Conservation (phyloP, 2,797 vertebrate genomes). For the Artibeus jamaicensis region DNA sequence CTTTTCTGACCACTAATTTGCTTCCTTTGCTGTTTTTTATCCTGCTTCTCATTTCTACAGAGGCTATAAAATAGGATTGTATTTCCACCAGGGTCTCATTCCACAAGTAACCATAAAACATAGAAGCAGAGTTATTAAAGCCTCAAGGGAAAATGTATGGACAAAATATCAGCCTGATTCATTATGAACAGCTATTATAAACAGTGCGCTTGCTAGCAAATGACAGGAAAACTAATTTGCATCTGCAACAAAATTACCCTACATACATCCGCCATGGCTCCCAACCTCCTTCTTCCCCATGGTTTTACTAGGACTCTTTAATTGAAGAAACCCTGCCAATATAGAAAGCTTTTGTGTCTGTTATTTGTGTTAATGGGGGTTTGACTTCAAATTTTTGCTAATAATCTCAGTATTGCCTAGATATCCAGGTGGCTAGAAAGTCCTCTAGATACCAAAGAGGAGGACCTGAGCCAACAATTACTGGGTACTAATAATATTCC, state of each 20-base stretch:
- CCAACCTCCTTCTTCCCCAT: not conserved
- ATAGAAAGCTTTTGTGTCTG: not conserved
- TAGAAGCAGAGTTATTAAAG: conserved; percentile 58
- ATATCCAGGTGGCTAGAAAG: not conserved
- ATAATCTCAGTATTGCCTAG: not conserved
- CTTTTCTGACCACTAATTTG: conserved; percentile 32
- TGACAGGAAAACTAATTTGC: conserved; percentile 17
- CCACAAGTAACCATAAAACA: conserved; percentile 61
- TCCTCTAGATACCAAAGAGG: not conserved
- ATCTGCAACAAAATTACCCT: conserved; percentile 51
- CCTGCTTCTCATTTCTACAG: conserved; percentile 4
- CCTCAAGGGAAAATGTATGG: conserved; percentile 66
- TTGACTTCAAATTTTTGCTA: conserved; percentile 46
- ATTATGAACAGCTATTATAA: conserved; percentile 68
- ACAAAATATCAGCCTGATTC: conserved; percentile 71
- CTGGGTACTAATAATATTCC: not conserved
- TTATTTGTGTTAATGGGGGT: not conserved
- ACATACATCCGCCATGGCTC: not conserved
- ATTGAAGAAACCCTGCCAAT: conserved; percentile 38
- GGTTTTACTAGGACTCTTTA: not conserved
- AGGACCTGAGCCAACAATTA: not conserved
- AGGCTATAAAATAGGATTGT: conserved; percentile 59
- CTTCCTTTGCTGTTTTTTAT: not conserved
- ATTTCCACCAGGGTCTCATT: conserved; percentile 56
- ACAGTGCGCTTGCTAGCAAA: conserved; percentile 45